Conservation (phyloP, 2,888 invertebrate species). For the Ganaspis brasiliensis region DNA sequence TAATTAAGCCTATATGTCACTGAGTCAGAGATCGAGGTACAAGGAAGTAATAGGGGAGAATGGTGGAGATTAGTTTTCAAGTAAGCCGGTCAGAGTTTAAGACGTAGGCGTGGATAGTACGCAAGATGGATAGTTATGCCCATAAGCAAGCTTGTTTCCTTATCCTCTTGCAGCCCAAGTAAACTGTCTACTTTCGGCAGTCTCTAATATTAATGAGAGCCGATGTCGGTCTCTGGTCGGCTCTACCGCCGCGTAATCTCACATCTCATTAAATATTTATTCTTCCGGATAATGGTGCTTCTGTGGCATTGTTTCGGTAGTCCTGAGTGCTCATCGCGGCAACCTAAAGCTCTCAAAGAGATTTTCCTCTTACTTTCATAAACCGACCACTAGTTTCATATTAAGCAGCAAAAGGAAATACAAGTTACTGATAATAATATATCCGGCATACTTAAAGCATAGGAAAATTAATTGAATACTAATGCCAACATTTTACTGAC, state of each 20-base stretch:
- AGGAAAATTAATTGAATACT: too few relatives aligned
- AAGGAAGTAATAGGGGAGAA: constrained; percentile 32
- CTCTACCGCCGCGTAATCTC: constrained; percentile 60
- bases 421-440: too few relatives aligned
- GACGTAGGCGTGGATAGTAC: constrained; percentile 3
- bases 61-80: constrained; percentile 63
- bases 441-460: too few relatives aligned
- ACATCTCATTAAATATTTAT: constrained; percentile 63
- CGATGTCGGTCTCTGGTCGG: constrained; percentile 52
- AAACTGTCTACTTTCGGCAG: constrained; percentile 57
- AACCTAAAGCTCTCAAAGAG: constrained; percentile 18
- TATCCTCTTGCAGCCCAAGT: constrained; percentile 27
- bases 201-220: constrained; percentile 64
- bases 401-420: neutral
- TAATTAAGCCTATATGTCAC: constrained; percentile 60
- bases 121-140: neutral
- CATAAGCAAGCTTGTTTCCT: constrained; percentile 13
- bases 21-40: constrained; percentile 15
- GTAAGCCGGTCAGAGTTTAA: constrained; percentile 46
- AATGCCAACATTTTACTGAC: too few relatives aligned
- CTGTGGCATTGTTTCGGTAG: constrained; percentile 56
- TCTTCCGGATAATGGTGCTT: constrained; percentile 58
- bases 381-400: neutral
- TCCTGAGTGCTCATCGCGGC: constrained; percentile 26
- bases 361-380: neutral